Evolutionary conservation across 1,140 invertebrate genomes (phyloP).

Genomic region (Lerema accius): DNA sequence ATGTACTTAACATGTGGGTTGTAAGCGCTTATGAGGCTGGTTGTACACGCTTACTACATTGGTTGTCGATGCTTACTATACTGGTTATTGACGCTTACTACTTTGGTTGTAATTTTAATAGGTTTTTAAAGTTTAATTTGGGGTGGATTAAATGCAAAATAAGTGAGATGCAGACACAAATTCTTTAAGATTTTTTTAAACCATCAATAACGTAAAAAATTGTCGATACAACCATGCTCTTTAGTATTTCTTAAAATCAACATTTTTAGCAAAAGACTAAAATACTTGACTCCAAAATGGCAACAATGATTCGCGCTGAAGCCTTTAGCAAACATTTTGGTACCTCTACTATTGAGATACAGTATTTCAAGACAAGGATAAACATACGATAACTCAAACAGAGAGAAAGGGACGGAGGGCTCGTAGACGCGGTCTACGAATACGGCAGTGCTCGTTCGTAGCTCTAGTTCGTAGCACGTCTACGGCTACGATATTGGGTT

Average conservation of each 20-base stretch:
- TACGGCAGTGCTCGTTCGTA: constrained; percentile 67
- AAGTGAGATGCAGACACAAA: too few relatives aligned
- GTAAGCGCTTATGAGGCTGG: background rate
- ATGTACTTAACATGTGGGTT: background rate
- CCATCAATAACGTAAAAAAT: too few relatives aligned
- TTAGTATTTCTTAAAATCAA: constrained; percentile 26
- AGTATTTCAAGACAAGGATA: constrained; percentile 50
- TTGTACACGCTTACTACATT: background rate
- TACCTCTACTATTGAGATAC: constrained; percentile 59
- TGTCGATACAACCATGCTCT: too few relatives aligned
- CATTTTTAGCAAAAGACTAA: constrained; percentile 55
- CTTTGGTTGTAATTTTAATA: too few relatives aligned
- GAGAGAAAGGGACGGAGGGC: constrained; percentile 45
- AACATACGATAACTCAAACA: constrained; percentile 29
- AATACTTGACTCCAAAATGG: constrained; percentile 62
- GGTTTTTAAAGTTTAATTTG: too few relatives aligned
- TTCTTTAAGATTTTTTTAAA: too few relatives aligned
- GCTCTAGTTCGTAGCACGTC: constrained; percentile 60
- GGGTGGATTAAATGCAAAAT: too few relatives aligned
- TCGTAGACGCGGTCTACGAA: constrained; percentile 54
- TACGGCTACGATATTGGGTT: constrained; percentile 45
- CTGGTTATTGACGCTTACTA: too few relatives aligned
- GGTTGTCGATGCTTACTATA: too few relatives aligned
- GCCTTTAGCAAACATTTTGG: constrained; percentile 60
- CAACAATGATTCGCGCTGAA: constrained; percentile 68